These are phyloP conservation scores for Opisthocomus hoazin DNA, from an alignment of 2,113 vertebrate species.

Conservation along the genomic window DNA sequence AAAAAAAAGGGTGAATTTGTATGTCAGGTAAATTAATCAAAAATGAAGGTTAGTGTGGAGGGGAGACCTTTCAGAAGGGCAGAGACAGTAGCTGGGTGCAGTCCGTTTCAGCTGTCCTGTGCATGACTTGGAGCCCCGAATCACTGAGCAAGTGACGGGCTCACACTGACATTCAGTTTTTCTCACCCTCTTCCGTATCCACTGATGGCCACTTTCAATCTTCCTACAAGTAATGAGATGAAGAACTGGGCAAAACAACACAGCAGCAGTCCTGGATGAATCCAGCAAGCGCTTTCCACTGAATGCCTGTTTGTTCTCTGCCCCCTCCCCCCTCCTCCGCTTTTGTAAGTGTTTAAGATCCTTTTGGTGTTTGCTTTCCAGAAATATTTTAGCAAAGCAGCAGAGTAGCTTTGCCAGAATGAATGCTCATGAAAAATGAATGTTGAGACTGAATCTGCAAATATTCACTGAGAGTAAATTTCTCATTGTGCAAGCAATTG, in stretches of 20 bases:
- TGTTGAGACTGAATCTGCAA: slow-evolving; percentile 57
- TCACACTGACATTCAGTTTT: not conserved
- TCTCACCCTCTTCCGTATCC: not conserved
- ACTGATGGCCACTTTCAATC: not conserved
- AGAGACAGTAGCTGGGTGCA: not conserved
- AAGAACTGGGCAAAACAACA: not conserved
- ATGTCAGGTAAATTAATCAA: not conserved
- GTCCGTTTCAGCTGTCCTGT: not conserved
- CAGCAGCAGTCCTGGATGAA: not conserved
- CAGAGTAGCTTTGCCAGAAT: slow-evolving; percentile 9
- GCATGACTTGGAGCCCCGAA: not conserved
- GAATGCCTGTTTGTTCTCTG: not conserved
- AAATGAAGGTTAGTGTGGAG: not conserved
- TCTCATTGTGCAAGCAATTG: slow-evolving; percentile 54
- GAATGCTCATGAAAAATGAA: slow-evolving; percentile 57
- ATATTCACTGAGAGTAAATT: slow-evolving; percentile 56
- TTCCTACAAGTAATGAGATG: not conserved
- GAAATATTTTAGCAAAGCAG: slow-evolving; percentile 25
- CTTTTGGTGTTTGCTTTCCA: slow-evolving; percentile 26
- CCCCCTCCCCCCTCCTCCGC: too few species aligned
- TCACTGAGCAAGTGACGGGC: not conserved
- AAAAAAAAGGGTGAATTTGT: not conserved
- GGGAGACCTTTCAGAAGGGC: not conserved
- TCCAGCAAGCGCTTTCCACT: not conserved
- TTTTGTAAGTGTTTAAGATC: slow-evolving; percentile 15